A percentile compares a stretch with the other conserved stretches of the same genome.
Conservation (phyloP, 2,888 invertebrate species). For the Leptarthrus brevirostris region DNA sequence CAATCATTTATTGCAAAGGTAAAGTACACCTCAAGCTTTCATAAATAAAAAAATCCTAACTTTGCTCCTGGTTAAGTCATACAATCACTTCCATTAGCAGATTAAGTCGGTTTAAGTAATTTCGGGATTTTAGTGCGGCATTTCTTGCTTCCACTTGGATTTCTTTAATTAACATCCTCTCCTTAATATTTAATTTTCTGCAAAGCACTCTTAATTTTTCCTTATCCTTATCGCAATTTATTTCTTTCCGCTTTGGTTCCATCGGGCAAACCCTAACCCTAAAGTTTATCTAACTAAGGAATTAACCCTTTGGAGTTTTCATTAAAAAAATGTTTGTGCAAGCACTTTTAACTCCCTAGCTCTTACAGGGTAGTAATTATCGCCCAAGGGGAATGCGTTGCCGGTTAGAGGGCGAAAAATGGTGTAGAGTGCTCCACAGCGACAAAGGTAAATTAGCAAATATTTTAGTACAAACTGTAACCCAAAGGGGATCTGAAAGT, state of each 20-base stretch:
- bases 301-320: slow-evolving; percentile 37
- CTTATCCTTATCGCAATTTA: slow-evolving; percentile 40
- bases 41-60: too few relatives aligned
- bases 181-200: slow-evolving; percentile 45
- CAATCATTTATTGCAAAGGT: too few relatives aligned
- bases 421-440: background rate
- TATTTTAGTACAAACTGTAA: slow-evolving; percentile 32
- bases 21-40: too few relatives aligned
- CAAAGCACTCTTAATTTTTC: slow-evolving; percentile 41
- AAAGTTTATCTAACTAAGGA: slow-evolving; percentile 42
- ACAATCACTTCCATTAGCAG: slow-evolving; percentile 11
- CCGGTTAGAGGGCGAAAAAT: background rate
- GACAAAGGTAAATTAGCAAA: slow-evolving; percentile 40
- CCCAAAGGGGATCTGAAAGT: slow-evolving; percentile 37
- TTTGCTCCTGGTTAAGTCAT: slow-evolving; percentile 8
- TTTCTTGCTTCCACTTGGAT: background rate
- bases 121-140: slow-evolving; percentile 22
- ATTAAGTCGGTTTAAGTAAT: slow-evolving; percentile 33
- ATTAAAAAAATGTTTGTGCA: slow-evolving; percentile 41
- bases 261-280: background rate
- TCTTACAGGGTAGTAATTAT: slow-evolving; percentile 29
- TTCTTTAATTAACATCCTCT: slow-evolving; percentile 36
- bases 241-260: background rate
- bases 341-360: slow-evolving; percentile 21
- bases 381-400: slow-evolving; percentile 26